Percentiles rank a stretch among this genome's conserved stretches.
Conservation (phyloP, 2,113 vertebrate species). For the Ornithorhynchus anatinus region DNA sequence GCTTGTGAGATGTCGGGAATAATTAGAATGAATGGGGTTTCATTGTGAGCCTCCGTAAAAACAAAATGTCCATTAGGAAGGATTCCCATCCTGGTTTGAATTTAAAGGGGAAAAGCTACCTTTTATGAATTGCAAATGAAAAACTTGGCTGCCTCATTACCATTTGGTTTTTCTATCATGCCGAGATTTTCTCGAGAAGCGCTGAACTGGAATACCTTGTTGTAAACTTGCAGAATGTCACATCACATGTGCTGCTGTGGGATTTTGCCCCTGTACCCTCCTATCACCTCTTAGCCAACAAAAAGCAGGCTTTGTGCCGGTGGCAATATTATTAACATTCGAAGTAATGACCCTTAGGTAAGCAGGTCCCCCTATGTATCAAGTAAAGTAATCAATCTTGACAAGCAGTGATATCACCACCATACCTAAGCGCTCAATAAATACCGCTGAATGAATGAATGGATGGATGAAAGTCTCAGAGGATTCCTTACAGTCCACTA, state of each 20-base stretch:
- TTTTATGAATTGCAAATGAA: slow-evolving; percentile 10
- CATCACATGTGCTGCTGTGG: neutral
- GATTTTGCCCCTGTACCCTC: neutral
- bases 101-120: slow-evolving; percentile 1
- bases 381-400: neutral
- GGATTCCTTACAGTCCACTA: too few species aligned
- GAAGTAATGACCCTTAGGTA: neutral
- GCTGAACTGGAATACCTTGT: neutral
- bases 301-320: neutral
- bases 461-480: too few species aligned
- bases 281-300: neutral
- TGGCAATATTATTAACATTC: neutral
- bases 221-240: neutral
- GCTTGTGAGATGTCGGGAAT: slow-evolving; percentile 47
- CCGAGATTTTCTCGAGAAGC: neutral
- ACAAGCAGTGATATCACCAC: neutral
- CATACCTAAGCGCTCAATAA: neutral
- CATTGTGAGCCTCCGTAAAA: slow-evolving; percentile 17
- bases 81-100: slow-evolving; percentile 4
- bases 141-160: neutral
- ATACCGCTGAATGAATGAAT: too few species aligned
- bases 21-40: slow-evolving; percentile 55
- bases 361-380: neutral
- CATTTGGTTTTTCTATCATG: neutral
- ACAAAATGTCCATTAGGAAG: neutral